Evolutionary conservation across 2,797 vertebrate genomes (phyloP), one percentile per base, ranked within the genome.

Genomic region (Acanthurus tractus): DNA sequence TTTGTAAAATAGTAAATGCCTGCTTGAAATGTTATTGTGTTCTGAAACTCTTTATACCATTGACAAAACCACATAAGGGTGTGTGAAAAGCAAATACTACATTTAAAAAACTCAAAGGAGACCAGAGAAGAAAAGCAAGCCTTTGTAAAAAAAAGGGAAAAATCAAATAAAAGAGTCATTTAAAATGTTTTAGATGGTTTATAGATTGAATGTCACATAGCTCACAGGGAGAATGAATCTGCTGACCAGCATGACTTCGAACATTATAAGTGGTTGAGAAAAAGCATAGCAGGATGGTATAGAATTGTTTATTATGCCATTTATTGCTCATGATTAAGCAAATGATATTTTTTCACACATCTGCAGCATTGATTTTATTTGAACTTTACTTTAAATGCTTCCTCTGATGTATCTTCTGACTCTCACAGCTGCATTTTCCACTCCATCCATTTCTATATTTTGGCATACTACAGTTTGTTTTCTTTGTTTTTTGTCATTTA

Each of bases 1-100:
- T 62, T 63, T 61, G 63, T 63, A 55, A 68, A 70, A 48, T 4
- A 65, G 57, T 23, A 52, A 83, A 79, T 59, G 63, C 22, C 48
- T 50, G 53, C 44, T 74, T 0, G 0, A 72, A 55, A 70, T 70
- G 44, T 38, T 40, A 57, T 74, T 79, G 65, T 74, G 58, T 40
- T 76, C 34, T 66, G 54, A 79, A 63, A 64, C 54, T 70, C 25
- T 25, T 25, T 25, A 25, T 25, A 25, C 25, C 25, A 25, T 25
- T 25, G 3, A 25, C 52, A 57, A 72, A 71, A 81, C 63, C 64
- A 56, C 62, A 76, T 56, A 74, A 63, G 49, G 34, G 18, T 54
- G 22, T 5, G 38, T 54, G 48, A 65, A 64, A 63, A 52, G 42
- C 22, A 29, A 65, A 46, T 11, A 65, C 3, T 9, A 55, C 18